phyloP scores from a whole-genome alignment of 2,113 vertebrate genomes.

The Pelmatolapia mariae region DNA sequence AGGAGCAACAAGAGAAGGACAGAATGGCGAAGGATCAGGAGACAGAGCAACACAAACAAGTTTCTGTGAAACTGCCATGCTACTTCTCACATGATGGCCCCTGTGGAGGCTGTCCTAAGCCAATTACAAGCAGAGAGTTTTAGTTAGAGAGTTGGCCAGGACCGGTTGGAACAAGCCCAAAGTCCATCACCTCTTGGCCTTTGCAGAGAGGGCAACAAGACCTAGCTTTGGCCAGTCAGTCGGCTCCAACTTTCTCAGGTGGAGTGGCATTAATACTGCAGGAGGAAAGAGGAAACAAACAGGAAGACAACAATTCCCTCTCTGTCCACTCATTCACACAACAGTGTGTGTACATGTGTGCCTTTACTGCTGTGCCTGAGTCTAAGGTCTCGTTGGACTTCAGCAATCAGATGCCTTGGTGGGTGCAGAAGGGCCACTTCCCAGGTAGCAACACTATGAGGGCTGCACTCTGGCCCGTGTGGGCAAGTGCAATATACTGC shows the following conservation, averaged over 20 bases:
- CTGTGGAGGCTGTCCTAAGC: constrained; percentile 63
- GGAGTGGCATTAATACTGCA: constrained; percentile 71
- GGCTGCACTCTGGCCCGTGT: constrained; percentile 49
- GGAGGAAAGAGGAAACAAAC: constrained; percentile 63
- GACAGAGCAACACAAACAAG: constrained; percentile 52
- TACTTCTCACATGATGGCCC: constrained; percentile 64
- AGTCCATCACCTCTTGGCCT: constrained; percentile 68
- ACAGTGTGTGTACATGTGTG: neutral
- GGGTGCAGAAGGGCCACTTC: constrained; percentile 72
- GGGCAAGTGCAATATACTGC: neutral
- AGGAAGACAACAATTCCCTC: constrained; percentile 61
- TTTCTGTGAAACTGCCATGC: constrained; percentile 60
- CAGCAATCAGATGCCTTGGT: constrained; percentile 49
- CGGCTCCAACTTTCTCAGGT: constrained; percentile 57
- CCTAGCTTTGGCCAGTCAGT: constrained; percentile 44
- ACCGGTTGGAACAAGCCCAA: constrained; percentile 58
- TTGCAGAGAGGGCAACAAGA: constrained; percentile 61
- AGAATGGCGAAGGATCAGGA: constrained; percentile 37
- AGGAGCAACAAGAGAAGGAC: constrained; percentile 15
- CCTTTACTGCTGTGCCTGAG: constrained; percentile 40
- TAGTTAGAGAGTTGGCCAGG: constrained; percentile 56
- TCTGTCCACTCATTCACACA: constrained; percentile 44
- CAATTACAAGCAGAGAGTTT: constrained; percentile 65
- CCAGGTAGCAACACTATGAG: constrained; percentile 69
- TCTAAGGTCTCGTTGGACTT: constrained; percentile 54